Base-by-base conservation (phyloP, 2,797 vertebrate genomes). In the Eulemur coronatus region DNA sequence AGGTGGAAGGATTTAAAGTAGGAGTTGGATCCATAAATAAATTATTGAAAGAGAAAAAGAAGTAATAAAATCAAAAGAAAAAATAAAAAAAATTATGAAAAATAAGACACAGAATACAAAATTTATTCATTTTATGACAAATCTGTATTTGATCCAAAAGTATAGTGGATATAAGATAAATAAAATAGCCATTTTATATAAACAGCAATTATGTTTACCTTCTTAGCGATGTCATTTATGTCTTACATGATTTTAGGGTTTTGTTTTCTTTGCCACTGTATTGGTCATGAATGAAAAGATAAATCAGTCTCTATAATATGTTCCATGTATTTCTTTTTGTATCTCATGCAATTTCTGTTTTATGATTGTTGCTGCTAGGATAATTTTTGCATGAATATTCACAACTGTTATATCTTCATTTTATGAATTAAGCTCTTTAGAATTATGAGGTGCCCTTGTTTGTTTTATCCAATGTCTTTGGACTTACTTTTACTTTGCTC, bases 321-420 rank as follows among this genome's bases (percentile, higher is more conserved):
- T 57, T 84, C 67, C 76, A 13, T 85, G 10, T 59, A 48, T 84
- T 95, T 95, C 33, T 93, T 18, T 55, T 95, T 70, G 28, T 48
- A 55, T 26, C 15, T 87, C 85, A 80, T 79, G 73, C 3, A 75
- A 70, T 96, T 72, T 92, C 65, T 95, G 2, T 87, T 81, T 95
- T 88, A 84, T 94, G 46, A 65, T n/a, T 70, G n/a, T 70, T 94
- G n/a, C 73, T 95, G 22, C 50, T 75, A 86, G 41, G 12, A 89
- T 57, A 90, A 94, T 90, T 75, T 46, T 17, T 61, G 5, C 14
- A 84, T 92, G 85, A 95, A 97, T 92, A 94, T 73, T 96, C 85
- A 94, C 57, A 79, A 75, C 30, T 48, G 11, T 65, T 96, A 28
- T 35, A 80, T 73, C 50, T 95, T 92, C 78, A 92, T 90, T 78